phyloP scores from a whole-genome alignment of 1,140 invertebrate genomes.

The Odontomachus brunneus region DNA sequence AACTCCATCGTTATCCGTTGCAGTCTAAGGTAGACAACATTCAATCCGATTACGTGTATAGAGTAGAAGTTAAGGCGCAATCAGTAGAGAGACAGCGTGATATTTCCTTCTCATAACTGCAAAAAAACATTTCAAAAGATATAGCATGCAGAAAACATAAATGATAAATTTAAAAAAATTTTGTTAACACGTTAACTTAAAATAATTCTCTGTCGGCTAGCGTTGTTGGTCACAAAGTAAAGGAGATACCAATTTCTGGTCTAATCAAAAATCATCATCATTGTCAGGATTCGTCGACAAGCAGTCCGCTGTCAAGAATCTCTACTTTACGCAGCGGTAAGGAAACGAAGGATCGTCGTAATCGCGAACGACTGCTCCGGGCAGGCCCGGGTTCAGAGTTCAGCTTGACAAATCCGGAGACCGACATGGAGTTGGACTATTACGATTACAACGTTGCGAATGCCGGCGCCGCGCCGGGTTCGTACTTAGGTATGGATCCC shows the following conservation, averaged over 20 bases:
- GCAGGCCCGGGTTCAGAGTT: slow-evolving; percentile 91
- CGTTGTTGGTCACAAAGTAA: no score
- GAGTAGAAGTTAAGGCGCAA: neutral
- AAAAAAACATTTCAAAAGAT: no score
- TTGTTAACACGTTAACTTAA: no score
- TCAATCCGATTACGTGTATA: slow-evolving; percentile 11
- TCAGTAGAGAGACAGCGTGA: neutral
- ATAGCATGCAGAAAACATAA: neutral
- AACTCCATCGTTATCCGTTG: slow-evolving; percentile 37
- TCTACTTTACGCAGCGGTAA: slow-evolving; percentile 84
- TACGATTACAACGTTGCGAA: slow-evolving; percentile 95
- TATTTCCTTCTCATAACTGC: neutral
- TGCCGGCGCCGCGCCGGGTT: slow-evolving; percentile 92
- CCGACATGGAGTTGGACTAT: slow-evolving; percentile 93
- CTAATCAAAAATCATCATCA: slow-evolving; percentile 24
- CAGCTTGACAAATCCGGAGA: slow-evolving; percentile 90
- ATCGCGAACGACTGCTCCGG: slow-evolving; percentile 89
- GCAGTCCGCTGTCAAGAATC: slow-evolving; percentile 86
- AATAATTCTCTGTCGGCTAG: no score
- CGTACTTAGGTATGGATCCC: slow-evolving; percentile 94
- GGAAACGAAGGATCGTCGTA: slow-evolving; percentile 91
- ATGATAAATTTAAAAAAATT: neutral
- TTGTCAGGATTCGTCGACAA: slow-evolving; percentile 86
- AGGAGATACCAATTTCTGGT: neutral
- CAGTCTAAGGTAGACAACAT: slow-evolving; percentile 37